A percentile compares a stretch with the other conserved stretches of the same genome.
These are phyloP conservation scores for Lasioglossum malachurum DNA, from an alignment of 2,888 invertebrate species.

Conservation along the genomic window DNA sequence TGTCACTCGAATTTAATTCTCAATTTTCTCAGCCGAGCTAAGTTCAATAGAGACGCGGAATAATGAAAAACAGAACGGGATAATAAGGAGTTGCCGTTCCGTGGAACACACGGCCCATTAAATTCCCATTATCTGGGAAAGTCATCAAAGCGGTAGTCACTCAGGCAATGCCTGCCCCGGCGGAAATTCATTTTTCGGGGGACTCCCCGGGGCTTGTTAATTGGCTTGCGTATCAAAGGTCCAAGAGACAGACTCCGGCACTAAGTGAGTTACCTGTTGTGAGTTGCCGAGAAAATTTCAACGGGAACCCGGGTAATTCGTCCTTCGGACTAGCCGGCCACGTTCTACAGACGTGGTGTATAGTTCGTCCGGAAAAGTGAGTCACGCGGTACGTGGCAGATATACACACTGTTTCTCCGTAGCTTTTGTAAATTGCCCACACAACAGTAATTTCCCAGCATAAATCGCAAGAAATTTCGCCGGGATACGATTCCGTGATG, in stretches of 20 bases:
- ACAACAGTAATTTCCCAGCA: no score
- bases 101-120: neutral
- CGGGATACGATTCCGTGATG: neutral
- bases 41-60: neutral
- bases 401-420: neutral
- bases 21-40: neutral
- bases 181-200: neutral
- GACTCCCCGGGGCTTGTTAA: neutral
- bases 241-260: neutral
- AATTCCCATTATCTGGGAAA: neutral
- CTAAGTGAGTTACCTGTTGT: conserved; percentile 21
- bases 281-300: conserved; percentile 14
- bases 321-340: neutral
- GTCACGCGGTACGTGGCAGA: neutral
- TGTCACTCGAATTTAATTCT: neutral
- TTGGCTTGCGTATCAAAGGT: conserved; percentile 27
- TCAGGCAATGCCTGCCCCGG: neutral
- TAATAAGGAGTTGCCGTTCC: neutral
- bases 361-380: neutral
- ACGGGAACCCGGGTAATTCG: neutral
- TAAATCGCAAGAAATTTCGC: neutral
- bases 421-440: neutral
- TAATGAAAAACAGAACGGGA: neutral
- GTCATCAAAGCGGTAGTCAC: neutral
- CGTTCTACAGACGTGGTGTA: neutral